Conservation (phyloP, 2,797 vertebrate genomes). For the Aldrovandia affinis region DNA sequence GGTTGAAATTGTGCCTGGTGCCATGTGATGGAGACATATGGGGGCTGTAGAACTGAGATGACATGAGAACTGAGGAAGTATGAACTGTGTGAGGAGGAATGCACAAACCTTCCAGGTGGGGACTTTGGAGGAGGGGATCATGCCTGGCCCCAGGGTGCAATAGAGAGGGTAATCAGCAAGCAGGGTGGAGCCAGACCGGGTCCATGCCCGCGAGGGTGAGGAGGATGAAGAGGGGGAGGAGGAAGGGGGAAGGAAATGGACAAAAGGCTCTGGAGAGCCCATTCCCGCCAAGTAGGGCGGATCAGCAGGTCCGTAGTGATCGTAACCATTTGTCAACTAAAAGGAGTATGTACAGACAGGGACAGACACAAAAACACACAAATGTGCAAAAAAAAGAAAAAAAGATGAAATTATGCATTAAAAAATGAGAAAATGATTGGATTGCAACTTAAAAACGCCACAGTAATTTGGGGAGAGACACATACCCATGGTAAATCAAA, state of each 20-base stretch:
- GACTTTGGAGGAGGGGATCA: constrained; percentile 85
- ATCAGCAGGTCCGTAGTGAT: constrained; percentile 81
- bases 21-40: neutral
- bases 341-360: constrained; percentile 42
- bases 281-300: constrained; percentile 78
- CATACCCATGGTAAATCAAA: neutral
- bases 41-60: neutral
- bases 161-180: constrained; percentile 80
- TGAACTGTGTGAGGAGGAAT: constrained; percentile 12
- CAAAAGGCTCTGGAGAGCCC: constrained; percentile 63
- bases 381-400: constrained; percentile 46
- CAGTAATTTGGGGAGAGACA: neutral
- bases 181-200: constrained; percentile 77
- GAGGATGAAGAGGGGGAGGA: constrained; percentile 66
- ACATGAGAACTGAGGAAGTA: neutral
- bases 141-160: constrained; percentile 83
- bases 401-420: constrained; percentile 16
- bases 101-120: constrained; percentile 93
- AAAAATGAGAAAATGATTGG: neutral
- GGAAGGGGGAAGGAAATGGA: constrained; percentile 58
- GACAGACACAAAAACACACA: constrained; percentile 71
- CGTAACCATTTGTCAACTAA: constrained; percentile 87
- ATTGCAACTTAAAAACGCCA: neutral
- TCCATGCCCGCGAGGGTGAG: constrained; percentile 74
- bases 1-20: neutral